Evolutionary conservation across 2,888 invertebrate species (phyloP).

Genomic region (Gymnocheta viridis): DNA sequence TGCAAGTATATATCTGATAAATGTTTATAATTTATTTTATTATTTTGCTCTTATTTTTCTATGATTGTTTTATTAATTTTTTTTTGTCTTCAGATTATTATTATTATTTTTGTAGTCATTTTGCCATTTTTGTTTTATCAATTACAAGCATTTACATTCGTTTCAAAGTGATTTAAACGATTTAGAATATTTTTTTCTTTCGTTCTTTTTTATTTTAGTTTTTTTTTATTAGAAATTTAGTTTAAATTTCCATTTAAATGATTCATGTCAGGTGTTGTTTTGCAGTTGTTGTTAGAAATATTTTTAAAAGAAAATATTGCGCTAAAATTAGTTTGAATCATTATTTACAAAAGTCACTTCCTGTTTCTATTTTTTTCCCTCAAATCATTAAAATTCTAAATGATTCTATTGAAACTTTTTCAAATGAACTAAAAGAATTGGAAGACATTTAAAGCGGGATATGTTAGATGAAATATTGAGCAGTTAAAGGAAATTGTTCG

Average conservation of each 20-base stretch:
- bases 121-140: slow-evolving; percentile 33
- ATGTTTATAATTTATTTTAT: slow-evolving; percentile 61
- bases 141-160: slow-evolving; percentile 19
- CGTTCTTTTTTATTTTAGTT: slow-evolving; percentile 25
- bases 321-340: slow-evolving; percentile 32
- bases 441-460: neutral
- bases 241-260: slow-evolving; percentile 42
- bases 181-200: slow-evolving; percentile 14
- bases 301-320: neutral
- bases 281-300: slow-evolving; percentile 17
- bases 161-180: slow-evolving; percentile 44
- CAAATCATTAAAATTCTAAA: slow-evolving; percentile 21
- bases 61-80: neutral
- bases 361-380: slow-evolving; percentile 1
- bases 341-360: slow-evolving; percentile 18
- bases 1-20: slow-evolving; percentile 27
- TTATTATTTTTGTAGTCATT: slow-evolving; percentile 12
- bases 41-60: slow-evolving; percentile 41
- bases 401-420: neutral
- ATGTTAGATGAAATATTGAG: neutral
- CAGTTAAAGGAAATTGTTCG: neutral
- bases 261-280: slow-evolving; percentile 54
- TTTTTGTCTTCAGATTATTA: neutral
- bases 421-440: neutral
- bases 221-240: slow-evolving; percentile 58